Base-by-base conservation (phyloP, 2,888 invertebrate genomes). In the Plagodis dolabraria region DNA sequence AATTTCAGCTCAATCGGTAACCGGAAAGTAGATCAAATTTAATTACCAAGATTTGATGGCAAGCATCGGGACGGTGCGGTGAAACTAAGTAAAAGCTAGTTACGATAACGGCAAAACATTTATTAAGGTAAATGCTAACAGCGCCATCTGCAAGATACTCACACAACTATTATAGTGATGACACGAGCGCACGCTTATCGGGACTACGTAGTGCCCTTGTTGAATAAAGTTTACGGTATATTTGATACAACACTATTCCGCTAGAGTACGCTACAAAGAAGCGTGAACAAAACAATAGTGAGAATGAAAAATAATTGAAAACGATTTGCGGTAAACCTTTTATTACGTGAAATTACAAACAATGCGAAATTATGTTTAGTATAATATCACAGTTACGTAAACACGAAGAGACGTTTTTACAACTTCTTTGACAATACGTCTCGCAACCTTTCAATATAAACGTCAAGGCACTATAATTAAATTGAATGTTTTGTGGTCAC, bases 361-460 rank as follows among this genome's bases (percentile, higher is more conserved):
- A 57, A 53, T 56, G 53, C 44, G 34, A 54, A 63, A 68, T 58
- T 63, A 71, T 70, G 69, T 63, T 64, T 77, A 78, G 72, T 80
- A 80, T 77, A 78, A 72, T 80, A 80, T 80, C 80, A 80, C 79
- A 80, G 78, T 69, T 63, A 66, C 55, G 60, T 65, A 69, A 72
- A 67, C 66, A 64, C 64, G 60, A 70, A 45, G 47, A 54, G 56
- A 51, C 47, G 44, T 57, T 48, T 35, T 53, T 42, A 43, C 35
- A 44, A 35, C 44, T 9, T 50, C 33, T 42, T 8, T 11, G 9
- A 10, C 43, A 43, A 35, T 12, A 35, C 43, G 10, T 36, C 38
- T 7, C 43, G 42, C 34, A 43, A 35, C 35, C 43, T 49, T 49
- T 42, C 9, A 40, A 42, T 50, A 6, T 40, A 33, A 22, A 2